Evolutionary conservation across 1,140 invertebrate genomes (phyloP), one percentile per base, ranked within the genome.

Genomic region (Papilio glaucus): DNA sequence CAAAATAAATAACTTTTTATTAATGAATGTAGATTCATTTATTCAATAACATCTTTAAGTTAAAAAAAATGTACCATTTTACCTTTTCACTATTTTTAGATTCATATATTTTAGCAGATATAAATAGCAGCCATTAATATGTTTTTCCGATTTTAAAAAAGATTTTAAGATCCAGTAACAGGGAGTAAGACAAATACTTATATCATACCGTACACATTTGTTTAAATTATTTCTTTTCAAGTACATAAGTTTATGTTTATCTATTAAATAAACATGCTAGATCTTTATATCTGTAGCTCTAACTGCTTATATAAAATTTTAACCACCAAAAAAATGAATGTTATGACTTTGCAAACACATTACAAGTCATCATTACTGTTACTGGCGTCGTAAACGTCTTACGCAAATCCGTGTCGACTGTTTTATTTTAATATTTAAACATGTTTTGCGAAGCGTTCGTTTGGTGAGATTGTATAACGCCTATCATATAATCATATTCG

Each of bases 401-500:
- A 3, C 10, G 21, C 9, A 57, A 57, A 24, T 24, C 49, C 4
- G 8, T 26, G 10, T 57, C 5, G 9, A 57, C 24, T 24, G 41
- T 42, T n/a, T n/a, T n/a, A 42, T 3, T 42, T 9, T 4, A 4
- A 42, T 42, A 15, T 42, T 15, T 15, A 6, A 33, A 33, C 29
- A 53, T 24, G 6, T 15, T 1, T 45, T 18, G 8, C 21, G 5
- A 24, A 26, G 49, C 49, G 7, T n/a, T n/a, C n/a, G 45, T 57
- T 24, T 10, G 21, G 10, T 37, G 13, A 37, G 12, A 39, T 41
- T 39, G 62, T 29, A 65, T 38, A 38, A 63, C 37, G 7, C 45
- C 45, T 62, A 63, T 63, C 15, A 13, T 62, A 65, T 62, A 62
- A 33, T 13, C 29, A 39, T 39, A 65, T 65, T 65, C 15, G 62